Conservation (phyloP, 2,888 invertebrate genomes). For the Aphrophora alni region DNA sequence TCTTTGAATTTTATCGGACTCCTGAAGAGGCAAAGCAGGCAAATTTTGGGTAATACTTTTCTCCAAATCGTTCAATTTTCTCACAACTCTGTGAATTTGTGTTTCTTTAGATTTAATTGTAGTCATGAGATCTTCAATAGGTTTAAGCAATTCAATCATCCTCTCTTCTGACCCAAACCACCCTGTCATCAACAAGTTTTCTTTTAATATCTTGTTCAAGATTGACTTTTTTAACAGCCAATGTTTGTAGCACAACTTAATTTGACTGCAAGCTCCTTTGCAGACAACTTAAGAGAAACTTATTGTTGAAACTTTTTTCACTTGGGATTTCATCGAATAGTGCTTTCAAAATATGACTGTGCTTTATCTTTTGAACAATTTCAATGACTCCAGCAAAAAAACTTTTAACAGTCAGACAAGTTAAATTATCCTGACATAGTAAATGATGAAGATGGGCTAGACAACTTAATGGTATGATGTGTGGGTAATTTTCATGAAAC, state of each 20-base stretch:
- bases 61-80: slow-evolving; percentile 24
- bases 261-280: slow-evolving; percentile 34
- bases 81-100: slow-evolving; percentile 33
- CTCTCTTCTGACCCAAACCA: slow-evolving; percentile 42
- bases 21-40: slow-evolving; percentile 19
- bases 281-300: slow-evolving; percentile 40
- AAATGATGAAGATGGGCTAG: slow-evolving; percentile 40
- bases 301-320: slow-evolving; percentile 28
- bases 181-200: slow-evolving; percentile 38
- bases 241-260: slow-evolving; percentile 35
- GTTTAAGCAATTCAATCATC: slow-evolving; percentile 31
- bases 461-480: slow-evolving; percentile 36
- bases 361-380: too few species aligned
- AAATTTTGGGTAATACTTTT: slow-evolving; percentile 28
- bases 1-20: slow-evolving; percentile 31
- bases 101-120: slow-evolving; percentile 41
- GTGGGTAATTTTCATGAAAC: slow-evolving; percentile 38
- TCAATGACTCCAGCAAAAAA: too few species aligned
- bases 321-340: slow-evolving; percentile 22
- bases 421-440: slow-evolving; percentile 36
- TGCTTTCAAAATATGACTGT: slow-evolving; percentile 27
- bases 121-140: slow-evolving; percentile 37
- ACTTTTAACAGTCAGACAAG: slow-evolving; percentile 13
- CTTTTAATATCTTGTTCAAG: slow-evolving; percentile 26
- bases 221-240: slow-evolving; percentile 33